These are phyloP conservation scores for Myopa testacea DNA, from an alignment of 2,888 invertebrate genomes.

Conservation along the genomic window DNA sequence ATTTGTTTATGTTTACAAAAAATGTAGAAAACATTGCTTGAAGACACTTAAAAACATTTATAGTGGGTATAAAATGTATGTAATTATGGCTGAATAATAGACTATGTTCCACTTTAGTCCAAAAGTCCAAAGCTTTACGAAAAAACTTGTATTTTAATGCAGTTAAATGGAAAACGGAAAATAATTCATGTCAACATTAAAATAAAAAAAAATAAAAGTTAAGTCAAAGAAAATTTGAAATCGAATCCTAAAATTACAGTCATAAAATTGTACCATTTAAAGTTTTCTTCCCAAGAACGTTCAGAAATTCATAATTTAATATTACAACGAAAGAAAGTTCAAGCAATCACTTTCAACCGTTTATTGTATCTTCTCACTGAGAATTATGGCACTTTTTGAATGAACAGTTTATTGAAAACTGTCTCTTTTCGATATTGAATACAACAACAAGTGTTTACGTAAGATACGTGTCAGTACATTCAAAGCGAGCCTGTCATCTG, in stretches of 20 bases:
- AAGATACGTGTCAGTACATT: conserved; percentile 23
- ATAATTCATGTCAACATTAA: too few species aligned
- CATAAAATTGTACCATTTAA: neutral
- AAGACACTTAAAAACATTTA: too few species aligned
- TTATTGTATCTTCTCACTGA: neutral
- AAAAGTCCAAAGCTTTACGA: neutral
- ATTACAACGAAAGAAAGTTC: neutral
- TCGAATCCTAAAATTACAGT: too few species aligned
- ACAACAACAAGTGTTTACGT: neutral
- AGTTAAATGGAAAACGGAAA: neutral
- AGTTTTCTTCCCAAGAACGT: neutral
- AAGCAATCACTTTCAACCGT: neutral
- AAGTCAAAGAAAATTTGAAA: too few species aligned
- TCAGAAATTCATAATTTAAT: neutral
- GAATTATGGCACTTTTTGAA: neutral
- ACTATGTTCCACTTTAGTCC: too few species aligned
- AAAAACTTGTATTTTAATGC: neutral
- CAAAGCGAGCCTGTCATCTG: conserved; percentile 26
- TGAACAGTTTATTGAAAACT: neutral
- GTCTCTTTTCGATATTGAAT: neutral
- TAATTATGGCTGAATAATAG: too few species aligned
- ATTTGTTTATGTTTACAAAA: too few species aligned
- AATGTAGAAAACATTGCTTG: too few species aligned
- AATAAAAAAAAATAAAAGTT: too few species aligned
- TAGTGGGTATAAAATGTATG: too few species aligned